Base-by-base conservation (phyloP, 2,888 invertebrate genomes). In the Megastigmus dorsalis region DNA sequence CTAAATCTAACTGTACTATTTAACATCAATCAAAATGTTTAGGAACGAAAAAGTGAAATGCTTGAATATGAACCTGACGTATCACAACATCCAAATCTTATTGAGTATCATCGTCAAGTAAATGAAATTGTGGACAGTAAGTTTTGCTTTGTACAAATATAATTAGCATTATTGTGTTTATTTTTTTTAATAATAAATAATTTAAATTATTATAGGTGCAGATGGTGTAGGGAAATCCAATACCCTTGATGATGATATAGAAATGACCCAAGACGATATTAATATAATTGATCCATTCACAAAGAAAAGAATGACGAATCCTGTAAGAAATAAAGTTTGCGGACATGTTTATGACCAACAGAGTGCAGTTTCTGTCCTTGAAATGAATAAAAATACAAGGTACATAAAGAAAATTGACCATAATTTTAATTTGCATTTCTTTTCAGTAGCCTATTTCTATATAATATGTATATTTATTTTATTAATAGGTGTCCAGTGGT, bases 241-340 rank as follows among this genome's bases (percentile, higher is more conserved):
- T 2, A 2, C 15, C 2, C 26, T 30, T 1, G 85, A 83, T 6
- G 81, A 81, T 23, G 85, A 86, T 20, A 41, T 87, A 23, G 79
- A 79, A 63, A 52, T 86, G 33, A 81, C 80, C 4, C 70, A 80
- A 10, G 79, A 72, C 1, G 74, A 79, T 0, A 60, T 86, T 15
- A 87, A 82, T 69, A 73, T 84, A 3, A 84, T 87, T 13, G 87
- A 87, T 80, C 87, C 88, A 30, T 84, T 88, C 50, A 81, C 85
- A 1, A 87, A 88, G 48, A 82, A 72, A 18, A 78, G 83, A 69
- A 88, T 88, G 80, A 79, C 77, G 2, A 79, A 87, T 70, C 87
- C 88, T 20, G 82, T 88, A 20, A 85, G 79, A 77, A 88, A 87
- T 75, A 77, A 52, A 15, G 63, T 71, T 20, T 88, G 88, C 68